Base-by-base conservation (phyloP, 2,797 vertebrate species). In the Fratercula arctica region DNA sequence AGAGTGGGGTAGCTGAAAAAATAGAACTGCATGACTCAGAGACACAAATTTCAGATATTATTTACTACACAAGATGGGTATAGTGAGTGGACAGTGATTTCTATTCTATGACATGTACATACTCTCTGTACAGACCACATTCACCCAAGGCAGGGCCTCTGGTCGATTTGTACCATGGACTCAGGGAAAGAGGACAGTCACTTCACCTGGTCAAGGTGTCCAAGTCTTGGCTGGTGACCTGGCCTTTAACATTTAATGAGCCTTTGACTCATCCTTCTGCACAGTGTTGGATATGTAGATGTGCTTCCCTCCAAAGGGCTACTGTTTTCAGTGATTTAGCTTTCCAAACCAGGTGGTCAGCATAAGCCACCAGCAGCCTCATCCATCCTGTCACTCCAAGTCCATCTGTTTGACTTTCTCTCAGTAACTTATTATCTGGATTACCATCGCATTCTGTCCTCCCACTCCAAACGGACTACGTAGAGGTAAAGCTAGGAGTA, bases 351-450 rank as follows among this genome's bases (percentile, higher is more conserved):
- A 87, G 33, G 10, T 68, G 16, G n/a, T 77, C 54, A 83, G 48
- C 28, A 31, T 72, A 63, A 53, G 21, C 46, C 41, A 48, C n/a
- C 23, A 53, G 35, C 11, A 51, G 5, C 5, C 25, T 87, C 35
- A 23, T 33, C 0, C 0, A 10, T 82, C 59, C 7, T 12, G 31
- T 31, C 3, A 0, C 50, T 79, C 23, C 26, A 64, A 68, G 20
- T 3, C 39, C 18, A 43, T 48, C 24, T 82, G 53, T 69, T 61
- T 68, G 20, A 25, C 50, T 86, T 92, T 66, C 9, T 50, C 8
- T 33, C 21, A 15, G 48, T 39, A 48, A 31, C 3, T 85, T 41
- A 8, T 23, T 73, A 41, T 9, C 16, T 73, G 15, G 10, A 3
- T 78, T 72, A 39, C 4, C 39, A 31, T 21, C 13, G 26, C 16